phyloP scores from a whole-genome alignment of 2,888 invertebrate species.

The Cotesia congregata region DNA sequence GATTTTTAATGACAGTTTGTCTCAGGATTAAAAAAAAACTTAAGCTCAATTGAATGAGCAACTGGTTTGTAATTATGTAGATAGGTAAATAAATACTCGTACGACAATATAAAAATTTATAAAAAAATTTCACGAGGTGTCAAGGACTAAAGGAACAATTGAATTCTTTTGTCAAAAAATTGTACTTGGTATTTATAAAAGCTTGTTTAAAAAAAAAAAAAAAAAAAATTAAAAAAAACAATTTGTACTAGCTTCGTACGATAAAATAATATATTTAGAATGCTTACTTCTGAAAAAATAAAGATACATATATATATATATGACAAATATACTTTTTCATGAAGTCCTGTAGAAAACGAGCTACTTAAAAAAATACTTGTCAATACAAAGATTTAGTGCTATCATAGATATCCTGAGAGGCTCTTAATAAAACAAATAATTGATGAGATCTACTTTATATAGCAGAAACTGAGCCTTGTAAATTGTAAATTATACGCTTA shows the following conservation, averaged over 20 bases:
- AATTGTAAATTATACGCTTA: conserved; percentile 8
- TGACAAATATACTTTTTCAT: conserved; percentile 2
- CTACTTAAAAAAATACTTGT: conserved; percentile 43
- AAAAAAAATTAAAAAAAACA: neutral
- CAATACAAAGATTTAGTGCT: conserved; percentile 22
- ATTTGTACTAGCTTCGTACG: neutral
- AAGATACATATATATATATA: conserved; percentile 1
- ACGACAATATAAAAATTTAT: conserved; percentile 7
- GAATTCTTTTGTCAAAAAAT: conserved; percentile 14
- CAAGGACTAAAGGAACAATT: conserved; percentile 13
- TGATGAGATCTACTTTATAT: neutral
- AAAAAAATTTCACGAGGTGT: neutral
- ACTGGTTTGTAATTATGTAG: conserved; percentile 20
- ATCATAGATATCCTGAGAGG: neutral
- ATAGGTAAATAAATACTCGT: neutral
- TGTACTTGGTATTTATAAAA: neutral
- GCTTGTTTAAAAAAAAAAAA: neutral
- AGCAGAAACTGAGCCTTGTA: neutral
- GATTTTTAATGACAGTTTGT: conserved; percentile 3
- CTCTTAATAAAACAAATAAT: neutral
- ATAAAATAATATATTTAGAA: neutral
- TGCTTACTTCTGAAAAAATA: conserved; percentile 11
- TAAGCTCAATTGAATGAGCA: neutral
- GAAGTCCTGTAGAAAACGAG: conserved; percentile 56
- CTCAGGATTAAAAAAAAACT: conserved; percentile 11